Conservation (phyloP, 2,888 invertebrate genomes). For the Melieria omissa region DNA sequence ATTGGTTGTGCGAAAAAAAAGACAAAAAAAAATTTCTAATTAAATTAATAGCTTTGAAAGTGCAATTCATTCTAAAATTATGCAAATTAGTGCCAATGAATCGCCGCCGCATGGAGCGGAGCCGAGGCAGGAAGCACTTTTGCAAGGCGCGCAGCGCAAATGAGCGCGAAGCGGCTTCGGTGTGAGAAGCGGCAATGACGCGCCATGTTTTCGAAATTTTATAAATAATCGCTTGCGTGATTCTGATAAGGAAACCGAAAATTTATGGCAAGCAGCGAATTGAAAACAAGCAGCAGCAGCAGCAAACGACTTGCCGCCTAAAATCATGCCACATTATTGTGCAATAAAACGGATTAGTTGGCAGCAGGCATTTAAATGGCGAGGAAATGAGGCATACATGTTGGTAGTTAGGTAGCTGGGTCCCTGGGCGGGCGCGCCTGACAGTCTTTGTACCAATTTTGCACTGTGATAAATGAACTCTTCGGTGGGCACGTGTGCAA, state of each 20-base stretch:
- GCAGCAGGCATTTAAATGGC: slow-evolving; percentile 9
- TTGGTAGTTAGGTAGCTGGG: neutral
- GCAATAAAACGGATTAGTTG: slow-evolving; percentile 14
- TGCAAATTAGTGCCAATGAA: slow-evolving; percentile 13
- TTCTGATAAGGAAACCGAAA: too few relatives aligned
- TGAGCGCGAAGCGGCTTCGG: too few relatives aligned
- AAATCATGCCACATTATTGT: slow-evolving; percentile 17
- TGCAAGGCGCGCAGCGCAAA: too few relatives aligned
- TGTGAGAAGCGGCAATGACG: too few relatives aligned
- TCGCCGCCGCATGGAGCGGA: too few relatives aligned
- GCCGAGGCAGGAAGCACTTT: too few relatives aligned
- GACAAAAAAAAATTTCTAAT: neutral
- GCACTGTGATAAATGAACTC: slow-evolving; percentile 22
- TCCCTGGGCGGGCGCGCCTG: neutral
- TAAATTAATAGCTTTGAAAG: slow-evolving; percentile 25
- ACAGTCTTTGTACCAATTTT: neutral
- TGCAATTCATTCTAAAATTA: slow-evolving; percentile 29
- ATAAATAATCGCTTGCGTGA: too few relatives aligned
- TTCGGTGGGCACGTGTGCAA: slow-evolving; percentile 18
- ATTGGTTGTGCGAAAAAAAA: too few relatives aligned
- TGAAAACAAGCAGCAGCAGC: too few relatives aligned
- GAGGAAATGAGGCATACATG: neutral
- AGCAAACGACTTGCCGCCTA: neutral
- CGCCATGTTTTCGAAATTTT: too few relatives aligned
- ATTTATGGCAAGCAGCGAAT: too few relatives aligned